A percentile compares a stretch with the other conserved stretches of the same genome.
Evolutionary conservation across 2,113 vertebrate genomes (phyloP).

Genomic region (Cichladusa arquata): DNA sequence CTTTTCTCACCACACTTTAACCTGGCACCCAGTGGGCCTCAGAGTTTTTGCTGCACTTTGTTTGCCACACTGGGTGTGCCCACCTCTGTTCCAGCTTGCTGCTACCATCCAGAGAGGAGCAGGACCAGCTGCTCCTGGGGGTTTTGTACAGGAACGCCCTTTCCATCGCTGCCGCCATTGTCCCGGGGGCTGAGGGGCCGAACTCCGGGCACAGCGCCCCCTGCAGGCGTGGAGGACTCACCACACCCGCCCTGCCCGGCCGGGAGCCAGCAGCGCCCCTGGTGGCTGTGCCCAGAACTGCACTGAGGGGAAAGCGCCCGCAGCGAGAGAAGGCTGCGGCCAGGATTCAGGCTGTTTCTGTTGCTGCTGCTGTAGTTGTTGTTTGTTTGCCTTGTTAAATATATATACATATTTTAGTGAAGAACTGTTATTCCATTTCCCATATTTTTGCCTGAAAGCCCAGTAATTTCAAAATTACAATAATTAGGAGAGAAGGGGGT

Average conservation of each 20-base stretch:
- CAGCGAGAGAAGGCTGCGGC: rapidly evolving
- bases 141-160: too few species aligned
- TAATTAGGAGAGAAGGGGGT: not conserved
- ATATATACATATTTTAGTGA: not conserved
- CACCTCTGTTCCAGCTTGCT: not conserved
- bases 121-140: rapidly evolving
- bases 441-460: not conserved
- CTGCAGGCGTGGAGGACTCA: not conserved
- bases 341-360: too few species aligned
- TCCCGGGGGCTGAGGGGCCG: rapidly evolving
- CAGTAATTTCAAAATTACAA: not conserved
- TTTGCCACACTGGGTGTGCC: rapidly evolving
- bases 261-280: not conserved
- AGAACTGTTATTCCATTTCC: not conserved
- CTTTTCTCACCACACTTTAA: too few species aligned
- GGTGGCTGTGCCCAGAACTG: rapidly evolving
- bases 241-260: rapidly evolving
- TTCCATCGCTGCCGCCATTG: rapidly evolving
- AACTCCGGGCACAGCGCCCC: not conserved
- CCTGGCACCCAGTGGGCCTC: not conserved
- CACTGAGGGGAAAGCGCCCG: rapidly evolving
- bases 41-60: not conserved
- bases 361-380: rapidly evolving
- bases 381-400: too few species aligned
- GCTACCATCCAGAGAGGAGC: not conserved